These are phyloP conservation scores for Pterobdella sp. DNA, from an alignment of 2,888 invertebrate species.

Conservation along the genomic window DNA sequence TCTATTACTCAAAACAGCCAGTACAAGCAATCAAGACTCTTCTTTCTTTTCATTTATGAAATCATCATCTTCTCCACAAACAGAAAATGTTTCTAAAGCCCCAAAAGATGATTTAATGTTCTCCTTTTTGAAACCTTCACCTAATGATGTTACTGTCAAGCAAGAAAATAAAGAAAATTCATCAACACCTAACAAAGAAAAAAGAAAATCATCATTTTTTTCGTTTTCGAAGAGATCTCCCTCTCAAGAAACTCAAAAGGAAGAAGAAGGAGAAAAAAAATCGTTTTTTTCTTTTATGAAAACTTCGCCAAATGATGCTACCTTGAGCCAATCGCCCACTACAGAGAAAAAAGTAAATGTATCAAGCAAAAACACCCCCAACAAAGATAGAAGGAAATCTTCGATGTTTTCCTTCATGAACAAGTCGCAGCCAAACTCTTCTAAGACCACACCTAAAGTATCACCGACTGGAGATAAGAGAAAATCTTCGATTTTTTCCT, in stretches of 20 bases:
- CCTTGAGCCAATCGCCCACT: too few species aligned
- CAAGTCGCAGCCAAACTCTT: not conserved
- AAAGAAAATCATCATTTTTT: not conserved
- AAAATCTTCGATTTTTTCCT: not conserved
- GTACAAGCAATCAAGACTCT: too few species aligned
- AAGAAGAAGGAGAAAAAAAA: not conserved
- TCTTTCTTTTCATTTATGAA: too few species aligned
- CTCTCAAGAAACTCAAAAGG: not conserved
- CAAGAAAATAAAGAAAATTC: not conserved
- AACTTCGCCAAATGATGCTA: not conserved
- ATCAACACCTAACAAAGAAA: not conserved
- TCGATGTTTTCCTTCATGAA: not conserved
- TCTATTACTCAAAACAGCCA: too few species aligned
- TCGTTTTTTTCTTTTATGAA: not conserved
- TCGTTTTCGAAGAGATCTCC: not conserved
- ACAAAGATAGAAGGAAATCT: not conserved
- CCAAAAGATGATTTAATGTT: not conserved
- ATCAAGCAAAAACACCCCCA: not conserved
- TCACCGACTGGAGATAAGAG: not conserved
- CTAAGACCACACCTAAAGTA: not conserved
- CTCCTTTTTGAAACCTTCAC: slow-evolving; percentile 1
- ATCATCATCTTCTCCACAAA: not conserved
- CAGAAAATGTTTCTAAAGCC: not conserved
- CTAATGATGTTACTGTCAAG: not conserved
- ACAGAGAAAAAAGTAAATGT: not conserved